Percentiles rank a stretch among this genome's conserved stretches.
Conservation (phyloP, 2,797 vertebrate genomes). For the Valencia hispanica region DNA sequence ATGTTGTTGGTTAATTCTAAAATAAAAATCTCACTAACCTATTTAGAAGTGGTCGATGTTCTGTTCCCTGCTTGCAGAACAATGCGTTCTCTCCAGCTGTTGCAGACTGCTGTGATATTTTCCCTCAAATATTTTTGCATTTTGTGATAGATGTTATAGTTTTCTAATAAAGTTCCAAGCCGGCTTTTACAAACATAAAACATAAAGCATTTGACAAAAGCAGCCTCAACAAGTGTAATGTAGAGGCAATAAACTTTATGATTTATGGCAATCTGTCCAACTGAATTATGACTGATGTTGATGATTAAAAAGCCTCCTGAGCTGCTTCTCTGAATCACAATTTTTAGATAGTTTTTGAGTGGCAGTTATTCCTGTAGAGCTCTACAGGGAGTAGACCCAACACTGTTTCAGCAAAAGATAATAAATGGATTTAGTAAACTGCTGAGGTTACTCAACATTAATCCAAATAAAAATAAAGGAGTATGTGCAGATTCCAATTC, state of each 20-base stretch:
- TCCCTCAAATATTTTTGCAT: neutral
- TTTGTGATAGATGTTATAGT: neutral
- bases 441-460: neutral
- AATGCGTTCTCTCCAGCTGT: neutral
- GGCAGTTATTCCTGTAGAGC: neutral
- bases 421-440: neutral
- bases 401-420: neutral
- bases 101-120: neutral
- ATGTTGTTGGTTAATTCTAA: neutral
- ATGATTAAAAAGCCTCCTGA: slow-evolving; percentile 11
- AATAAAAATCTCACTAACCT: neutral
- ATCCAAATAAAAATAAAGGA: neutral
- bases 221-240: slow-evolving; percentile 3
- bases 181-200: neutral
- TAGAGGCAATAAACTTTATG: slow-evolving; percentile 9
- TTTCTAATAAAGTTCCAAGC: neutral
- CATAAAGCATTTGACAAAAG: neutral
- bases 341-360: slow-evolving; percentile 11
- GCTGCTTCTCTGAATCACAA: neutral
- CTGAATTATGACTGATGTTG: neutral
- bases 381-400: neutral
- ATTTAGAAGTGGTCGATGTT: neutral
- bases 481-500: neutral
- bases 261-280: slow-evolving; percentile 16
- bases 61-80: neutral